Base-by-base conservation (phyloP, 2,113 vertebrate species). In the Dermatemys mawii region DNA sequence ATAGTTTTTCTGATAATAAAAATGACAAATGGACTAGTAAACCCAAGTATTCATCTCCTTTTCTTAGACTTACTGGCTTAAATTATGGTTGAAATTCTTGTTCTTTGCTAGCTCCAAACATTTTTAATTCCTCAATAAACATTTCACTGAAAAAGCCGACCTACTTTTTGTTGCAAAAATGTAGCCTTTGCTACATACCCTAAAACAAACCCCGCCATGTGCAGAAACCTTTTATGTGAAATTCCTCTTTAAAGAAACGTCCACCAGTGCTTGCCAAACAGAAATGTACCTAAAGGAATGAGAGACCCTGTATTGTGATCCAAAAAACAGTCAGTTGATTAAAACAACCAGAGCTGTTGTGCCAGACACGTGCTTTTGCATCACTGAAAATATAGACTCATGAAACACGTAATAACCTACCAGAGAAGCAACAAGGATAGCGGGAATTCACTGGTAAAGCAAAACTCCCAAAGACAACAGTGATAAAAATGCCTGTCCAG, bases 41-140 rank as follows among this genome's bases (percentile, higher is more conserved):
- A 80, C 3, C 21, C 88, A 89, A 90, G 76, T 2, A 0, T 94
- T 90, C 21, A 1, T 82, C 94, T 63, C 14, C 32, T 96, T 95
- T 95, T 93, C 94, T 97, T 44, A 80, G 92, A 96, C 96, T 95
- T 94, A 49, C 87, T 90, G 53, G 89, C 1, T 24, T 92, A 94
- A 94, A 93, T 63, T 35, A 63, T 63, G 32, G 6, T 63, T 63
- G 32, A 63, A n/a, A 63, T 63, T 63, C 6, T 35, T 29, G 29
- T n/a, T 63, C 32, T 63, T 63, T 3, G 7, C 92, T 90, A 89
- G 46, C 0, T 2, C 81, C 51, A 83, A 13, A 54, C 90, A 88
- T 49, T 87, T 91, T 38, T 32, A 83, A 81, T 5, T 7, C 80
- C 1, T 26, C 83, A 17, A n/a, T 41, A 83, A 78, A 63, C 11